Percentiles rank a stretch among this genome's conserved stretches.
Conservation (phyloP, 2,113 vertebrate species). For the Pomatostomus ruficeps region DNA sequence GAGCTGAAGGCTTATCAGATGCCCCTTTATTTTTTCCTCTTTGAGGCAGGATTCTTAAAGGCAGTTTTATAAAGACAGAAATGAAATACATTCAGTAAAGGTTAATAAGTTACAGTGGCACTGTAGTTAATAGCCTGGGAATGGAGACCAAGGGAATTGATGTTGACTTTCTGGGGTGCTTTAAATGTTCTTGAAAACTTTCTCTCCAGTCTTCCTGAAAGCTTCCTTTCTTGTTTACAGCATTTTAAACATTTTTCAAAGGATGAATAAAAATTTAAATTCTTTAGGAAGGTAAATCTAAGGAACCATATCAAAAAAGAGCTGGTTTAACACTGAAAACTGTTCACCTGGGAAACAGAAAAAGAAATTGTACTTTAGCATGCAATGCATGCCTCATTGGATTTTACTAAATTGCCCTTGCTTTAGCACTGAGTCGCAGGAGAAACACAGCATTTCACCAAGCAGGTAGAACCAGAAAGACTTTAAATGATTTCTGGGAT, state of each 20-base stretch:
- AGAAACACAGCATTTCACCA: background rate
- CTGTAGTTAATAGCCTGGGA: background rate
- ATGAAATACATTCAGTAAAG: background rate
- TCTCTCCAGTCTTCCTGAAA: background rate
- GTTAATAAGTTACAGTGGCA: background rate
- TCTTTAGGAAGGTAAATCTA: background rate
- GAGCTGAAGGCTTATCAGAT: background rate
- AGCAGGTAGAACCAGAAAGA: background rate
- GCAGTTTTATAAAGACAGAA: background rate
- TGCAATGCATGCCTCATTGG: background rate
- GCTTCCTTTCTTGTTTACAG: background rate
- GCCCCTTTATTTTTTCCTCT: background rate
- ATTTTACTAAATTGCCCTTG: background rate
- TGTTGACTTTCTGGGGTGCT: background rate
- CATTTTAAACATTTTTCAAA: background rate
- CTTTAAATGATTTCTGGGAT: background rate
- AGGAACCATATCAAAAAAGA: background rate
- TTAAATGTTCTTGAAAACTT: background rate
- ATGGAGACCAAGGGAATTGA: background rate
- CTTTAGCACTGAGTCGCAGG: background rate
- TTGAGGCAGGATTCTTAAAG: background rate
- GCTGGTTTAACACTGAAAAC: background rate
- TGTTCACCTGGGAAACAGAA: background rate
- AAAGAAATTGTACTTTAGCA: background rate
- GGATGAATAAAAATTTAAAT: background rate